These are phyloP conservation scores for Eleutherodactylus coqui DNA, from an alignment of 2,797 vertebrate species.

Conservation along the genomic window DNA sequence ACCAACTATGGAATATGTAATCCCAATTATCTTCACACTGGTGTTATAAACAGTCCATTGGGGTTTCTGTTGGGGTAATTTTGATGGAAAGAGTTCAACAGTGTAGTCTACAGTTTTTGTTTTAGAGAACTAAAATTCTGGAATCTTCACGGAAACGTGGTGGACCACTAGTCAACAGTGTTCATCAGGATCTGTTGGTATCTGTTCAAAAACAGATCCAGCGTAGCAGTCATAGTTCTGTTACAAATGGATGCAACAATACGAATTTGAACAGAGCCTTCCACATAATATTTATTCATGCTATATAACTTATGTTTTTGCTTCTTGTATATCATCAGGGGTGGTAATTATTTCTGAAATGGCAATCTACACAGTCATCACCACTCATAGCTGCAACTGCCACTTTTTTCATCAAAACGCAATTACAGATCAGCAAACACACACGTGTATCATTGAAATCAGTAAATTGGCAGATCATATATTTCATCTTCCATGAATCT, in stretches of 20 bases:
- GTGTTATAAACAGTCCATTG: background rate
- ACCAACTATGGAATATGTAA: background rate
- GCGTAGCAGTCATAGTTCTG: background rate
- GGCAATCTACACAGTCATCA: background rate
- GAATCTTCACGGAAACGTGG: background rate
- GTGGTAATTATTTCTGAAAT: slow-evolving; percentile 19
- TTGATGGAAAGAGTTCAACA: background rate
- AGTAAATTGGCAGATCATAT: background rate
- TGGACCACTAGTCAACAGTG: too few species aligned
- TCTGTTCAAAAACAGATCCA: background rate
- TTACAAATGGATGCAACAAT: background rate
- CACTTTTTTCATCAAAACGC: slow-evolving; percentile 9
- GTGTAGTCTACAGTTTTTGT: background rate
- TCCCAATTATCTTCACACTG: background rate
- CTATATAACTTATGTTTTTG: background rate
- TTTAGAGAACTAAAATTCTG: background rate
- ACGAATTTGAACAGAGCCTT: background rate
- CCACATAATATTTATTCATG: background rate
- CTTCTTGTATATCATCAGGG: background rate
- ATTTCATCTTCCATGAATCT: background rate
- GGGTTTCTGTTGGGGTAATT: background rate
- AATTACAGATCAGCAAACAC: slow-evolving; percentile 17
- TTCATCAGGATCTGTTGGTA: too few species aligned
- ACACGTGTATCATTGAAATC: background rate
- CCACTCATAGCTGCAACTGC: background rate